phyloP scores from a whole-genome alignment of 2,888 invertebrate species.

The Erebia aethiops region DNA sequence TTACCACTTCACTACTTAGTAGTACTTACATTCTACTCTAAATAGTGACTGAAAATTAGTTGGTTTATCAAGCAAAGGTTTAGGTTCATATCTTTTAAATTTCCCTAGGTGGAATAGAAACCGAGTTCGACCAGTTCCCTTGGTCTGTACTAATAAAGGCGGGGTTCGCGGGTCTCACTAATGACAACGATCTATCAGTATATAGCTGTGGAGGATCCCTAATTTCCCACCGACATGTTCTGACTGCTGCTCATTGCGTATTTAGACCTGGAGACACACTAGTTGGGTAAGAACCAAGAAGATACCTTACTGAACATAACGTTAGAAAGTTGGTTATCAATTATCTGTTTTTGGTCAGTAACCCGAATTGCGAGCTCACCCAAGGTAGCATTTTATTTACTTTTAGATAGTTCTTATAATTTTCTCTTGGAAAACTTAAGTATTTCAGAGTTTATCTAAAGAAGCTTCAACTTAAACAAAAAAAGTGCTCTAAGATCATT shows the following conservation, averaged over 20 bases:
- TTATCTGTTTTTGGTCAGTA: neutral
- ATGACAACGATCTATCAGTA: neutral
- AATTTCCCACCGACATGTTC: neutral
- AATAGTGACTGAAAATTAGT: too few species aligned
- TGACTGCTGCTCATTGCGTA: constrained; percentile 7
- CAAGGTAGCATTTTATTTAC: too few species aligned
- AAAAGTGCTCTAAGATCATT: too few species aligned
- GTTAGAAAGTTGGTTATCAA: neutral
- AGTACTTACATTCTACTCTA: too few species aligned
- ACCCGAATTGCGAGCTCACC: too few species aligned
- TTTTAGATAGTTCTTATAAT: too few species aligned
- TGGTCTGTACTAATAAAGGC: neutral
- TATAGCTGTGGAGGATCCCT: constrained; percentile 6
- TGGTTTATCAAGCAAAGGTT: too few species aligned
- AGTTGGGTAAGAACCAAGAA: neutral
- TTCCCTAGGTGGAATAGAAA: neutral
- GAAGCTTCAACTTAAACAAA: too few species aligned
- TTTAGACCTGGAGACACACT: neutral
- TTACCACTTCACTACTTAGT: too few species aligned
- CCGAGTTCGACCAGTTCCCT: neutral
- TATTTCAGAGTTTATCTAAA: too few species aligned
- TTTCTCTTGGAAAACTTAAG: too few species aligned
- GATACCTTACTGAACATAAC: neutral
- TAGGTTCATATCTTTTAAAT: too few species aligned
- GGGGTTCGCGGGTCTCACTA: neutral